Conservation (phyloP, 35 echinoderm and acorn worm species). For the Apostichopus japonicus region DNA sequence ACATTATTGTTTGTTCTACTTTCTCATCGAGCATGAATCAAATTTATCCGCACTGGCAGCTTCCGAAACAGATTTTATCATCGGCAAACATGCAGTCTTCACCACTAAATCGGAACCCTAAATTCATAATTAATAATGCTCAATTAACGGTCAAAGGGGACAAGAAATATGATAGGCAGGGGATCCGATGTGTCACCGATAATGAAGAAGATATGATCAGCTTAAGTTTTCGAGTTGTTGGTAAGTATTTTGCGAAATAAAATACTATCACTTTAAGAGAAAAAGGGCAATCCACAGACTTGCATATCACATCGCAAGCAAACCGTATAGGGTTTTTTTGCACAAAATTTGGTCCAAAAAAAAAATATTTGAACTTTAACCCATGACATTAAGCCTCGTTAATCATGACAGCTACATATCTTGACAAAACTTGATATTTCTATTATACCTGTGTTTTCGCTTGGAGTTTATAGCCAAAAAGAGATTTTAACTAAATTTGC, state of each 20-base stretch:
- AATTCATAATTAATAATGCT: not conserved
- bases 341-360: no score
- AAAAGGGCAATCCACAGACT: no score
- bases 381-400: no score
- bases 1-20: not conserved
- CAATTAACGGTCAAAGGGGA: not conserved
- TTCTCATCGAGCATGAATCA: not conserved
- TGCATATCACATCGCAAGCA: no score
- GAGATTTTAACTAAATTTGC: no score
- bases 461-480: no score
- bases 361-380: no score
- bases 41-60: not conserved
- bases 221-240: not conserved
- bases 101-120: not conserved
- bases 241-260: not conserved
- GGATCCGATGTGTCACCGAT: not conserved
- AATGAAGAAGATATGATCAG: not conserved
- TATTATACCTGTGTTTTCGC: no score
- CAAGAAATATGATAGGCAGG: not conserved
- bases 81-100: not conserved
- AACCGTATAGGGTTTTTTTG: no score
- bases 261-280: no score
- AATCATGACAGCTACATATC: no score
- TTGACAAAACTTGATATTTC: no score
- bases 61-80: not conserved